These are phyloP conservation scores for Chaetodon trifasciatus DNA, from an alignment of 2,797 vertebrate species.

Conservation along the genomic window DNA sequence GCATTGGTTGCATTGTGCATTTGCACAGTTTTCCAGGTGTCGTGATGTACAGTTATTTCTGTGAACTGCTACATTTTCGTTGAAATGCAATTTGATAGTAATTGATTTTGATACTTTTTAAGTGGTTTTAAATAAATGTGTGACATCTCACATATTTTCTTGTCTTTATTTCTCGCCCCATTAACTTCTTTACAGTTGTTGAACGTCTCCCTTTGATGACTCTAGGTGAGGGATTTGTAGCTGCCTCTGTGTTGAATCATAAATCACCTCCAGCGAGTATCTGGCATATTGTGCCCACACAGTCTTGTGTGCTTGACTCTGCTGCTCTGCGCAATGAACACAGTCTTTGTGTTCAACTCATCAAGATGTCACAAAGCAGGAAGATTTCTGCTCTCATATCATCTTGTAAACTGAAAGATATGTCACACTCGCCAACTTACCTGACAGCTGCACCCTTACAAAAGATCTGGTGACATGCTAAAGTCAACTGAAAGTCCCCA, in stretches of 20 bases:
- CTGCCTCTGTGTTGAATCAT: slow-evolving; percentile 5
- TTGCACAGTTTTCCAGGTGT: slow-evolving; percentile 52
- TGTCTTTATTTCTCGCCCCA: background rate
- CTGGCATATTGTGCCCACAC: background rate
- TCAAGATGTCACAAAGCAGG: slow-evolving; percentile 7
- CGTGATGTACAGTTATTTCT: slow-evolving; percentile 52
- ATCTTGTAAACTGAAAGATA: slow-evolving; percentile 5
- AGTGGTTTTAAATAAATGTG: slow-evolving; percentile 69
- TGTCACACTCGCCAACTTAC: background rate
- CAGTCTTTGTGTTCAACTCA: slow-evolving; percentile 18
- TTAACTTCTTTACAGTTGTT: background rate
- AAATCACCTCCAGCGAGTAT: background rate
- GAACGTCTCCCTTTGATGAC: background rate
- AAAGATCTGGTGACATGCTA: background rate
- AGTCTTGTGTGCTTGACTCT: slow-evolving; percentile 1
- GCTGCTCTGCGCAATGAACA: slow-evolving; percentile 2
- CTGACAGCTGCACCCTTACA: background rate
- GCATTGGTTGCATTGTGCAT: slow-evolving; percentile 33
- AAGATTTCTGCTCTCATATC: slow-evolving; percentile 1
- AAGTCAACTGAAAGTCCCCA: background rate
- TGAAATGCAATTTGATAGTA: slow-evolving; percentile 36
- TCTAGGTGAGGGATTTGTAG: no score
- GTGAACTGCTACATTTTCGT: slow-evolving; percentile 23
- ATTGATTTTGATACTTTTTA: slow-evolving; percentile 48
- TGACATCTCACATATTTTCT: slow-evolving; percentile 14